A percentile compares a stretch with the other conserved stretches of the same genome.
phyloP scores from a whole-genome alignment of 2,797 vertebrate genomes.

The Morus bassanus region DNA sequence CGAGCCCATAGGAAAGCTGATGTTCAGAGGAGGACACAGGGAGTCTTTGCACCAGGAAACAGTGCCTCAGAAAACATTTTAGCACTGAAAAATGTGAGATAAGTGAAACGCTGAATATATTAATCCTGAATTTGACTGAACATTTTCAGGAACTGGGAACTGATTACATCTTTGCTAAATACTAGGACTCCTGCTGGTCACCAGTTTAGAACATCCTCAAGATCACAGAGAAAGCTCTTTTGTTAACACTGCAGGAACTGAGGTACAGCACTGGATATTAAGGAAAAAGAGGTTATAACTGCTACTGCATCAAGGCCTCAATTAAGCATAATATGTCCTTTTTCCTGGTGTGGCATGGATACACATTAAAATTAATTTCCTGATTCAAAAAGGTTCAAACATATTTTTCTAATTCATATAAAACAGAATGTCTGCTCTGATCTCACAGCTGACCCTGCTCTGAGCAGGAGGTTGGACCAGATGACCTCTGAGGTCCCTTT shows the following conservation, averaged over 20 bases:
- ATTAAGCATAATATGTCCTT: background rate
- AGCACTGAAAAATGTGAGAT: background rate
- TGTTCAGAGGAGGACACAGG: fast-evolving
- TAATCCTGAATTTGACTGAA: background rate
- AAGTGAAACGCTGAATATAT: background rate
- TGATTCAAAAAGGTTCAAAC: background rate
- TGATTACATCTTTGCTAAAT: background rate
- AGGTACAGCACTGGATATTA: background rate
- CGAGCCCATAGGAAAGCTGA: background rate
- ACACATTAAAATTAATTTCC: background rate
- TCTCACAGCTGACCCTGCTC: background rate
- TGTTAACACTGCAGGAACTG: background rate
- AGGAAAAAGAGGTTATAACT: background rate
- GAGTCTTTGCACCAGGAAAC: background rate
- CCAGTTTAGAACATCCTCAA: background rate
- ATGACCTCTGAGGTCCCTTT: background rate
- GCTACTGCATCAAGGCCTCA: fast-evolving
- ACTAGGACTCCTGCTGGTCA: background rate
- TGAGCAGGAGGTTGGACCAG: background rate
- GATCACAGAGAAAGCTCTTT: fast-evolving
- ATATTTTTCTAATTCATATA: background rate
- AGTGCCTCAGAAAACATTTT: background rate
- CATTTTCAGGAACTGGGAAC: background rate
- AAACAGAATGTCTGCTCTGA: background rate
- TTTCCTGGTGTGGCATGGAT: background rate